phyloP scores from a whole-genome alignment of 2,888 invertebrate species.

The Diaphora mendica region DNA sequence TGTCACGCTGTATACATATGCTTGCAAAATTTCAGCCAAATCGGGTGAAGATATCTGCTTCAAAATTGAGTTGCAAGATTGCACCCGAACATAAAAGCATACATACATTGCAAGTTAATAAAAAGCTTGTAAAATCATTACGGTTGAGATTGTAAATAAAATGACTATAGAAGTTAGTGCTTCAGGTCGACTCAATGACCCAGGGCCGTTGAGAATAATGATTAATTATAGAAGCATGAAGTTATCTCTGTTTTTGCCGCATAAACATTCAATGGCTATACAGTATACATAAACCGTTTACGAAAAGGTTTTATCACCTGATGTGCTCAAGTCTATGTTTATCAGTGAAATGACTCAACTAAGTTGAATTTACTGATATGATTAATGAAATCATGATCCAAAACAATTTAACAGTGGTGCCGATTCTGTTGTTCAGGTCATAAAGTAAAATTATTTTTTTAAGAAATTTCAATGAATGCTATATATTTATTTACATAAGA shows the following conservation, averaged over 20 bases:
- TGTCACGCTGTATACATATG: no score
- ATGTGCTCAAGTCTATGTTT: conserved; percentile 17
- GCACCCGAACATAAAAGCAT: no score
- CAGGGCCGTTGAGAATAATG: conserved; percentile 4
- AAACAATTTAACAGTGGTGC: conserved; percentile 25
- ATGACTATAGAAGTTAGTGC: neutral
- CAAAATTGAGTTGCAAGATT: no score
- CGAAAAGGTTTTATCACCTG: neutral
- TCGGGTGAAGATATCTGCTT: no score
- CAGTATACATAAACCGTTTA: neutral
- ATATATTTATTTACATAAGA: no score
- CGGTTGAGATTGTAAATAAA: neutral
- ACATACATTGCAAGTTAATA: no score
- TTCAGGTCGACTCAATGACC: conserved; percentile 2
- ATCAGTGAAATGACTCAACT: conserved; percentile 7
- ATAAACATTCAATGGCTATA: neutral
- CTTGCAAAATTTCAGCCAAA: no score
- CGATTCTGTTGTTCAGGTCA: neutral
- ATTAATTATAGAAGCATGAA: neutral
- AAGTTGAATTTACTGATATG: conserved; percentile 5
- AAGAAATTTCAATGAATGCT: neutral
- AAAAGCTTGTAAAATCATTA: no score
- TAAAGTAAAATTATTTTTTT: neutral
- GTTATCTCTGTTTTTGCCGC: neutral
- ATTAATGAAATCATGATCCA: neutral